A percentile compares a stretch with the other conserved stretches of the same genome.
These are phyloP conservation scores for Hydrolagus colliei DNA, from an alignment of 2,797 vertebrate genomes.

Conservation along the genomic window DNA sequence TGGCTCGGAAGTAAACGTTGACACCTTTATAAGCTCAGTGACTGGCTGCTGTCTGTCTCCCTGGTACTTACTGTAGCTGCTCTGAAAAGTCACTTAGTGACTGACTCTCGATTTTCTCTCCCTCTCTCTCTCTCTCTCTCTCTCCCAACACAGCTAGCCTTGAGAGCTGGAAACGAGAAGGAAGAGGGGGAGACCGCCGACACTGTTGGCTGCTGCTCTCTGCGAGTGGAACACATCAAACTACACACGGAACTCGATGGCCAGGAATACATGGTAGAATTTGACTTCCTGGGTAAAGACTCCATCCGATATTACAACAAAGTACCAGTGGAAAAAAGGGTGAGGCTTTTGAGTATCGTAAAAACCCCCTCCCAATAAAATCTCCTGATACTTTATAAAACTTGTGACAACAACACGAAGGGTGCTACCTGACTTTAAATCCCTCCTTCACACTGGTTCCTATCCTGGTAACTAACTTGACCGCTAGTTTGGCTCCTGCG, in stretches of 20 bases:
- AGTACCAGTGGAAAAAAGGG: slow-evolving; percentile 92
- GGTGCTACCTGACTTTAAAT: no score
- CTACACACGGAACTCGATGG: slow-evolving; percentile 80
- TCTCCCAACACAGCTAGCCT: slow-evolving; percentile 65
- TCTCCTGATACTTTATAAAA: no score
- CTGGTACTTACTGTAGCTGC: no score
- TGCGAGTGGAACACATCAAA: slow-evolving; percentile 89
- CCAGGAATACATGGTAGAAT: slow-evolving; percentile 91
- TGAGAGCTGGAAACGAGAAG: slow-evolving; percentile 92
- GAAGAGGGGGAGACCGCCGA: slow-evolving; percentile 93
- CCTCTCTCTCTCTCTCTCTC: background rate
- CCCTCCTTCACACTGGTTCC: no score
- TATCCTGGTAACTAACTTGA: no score
- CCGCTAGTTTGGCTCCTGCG: background rate
- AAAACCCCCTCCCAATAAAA: no score
- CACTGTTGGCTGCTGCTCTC: slow-evolving; percentile 90
- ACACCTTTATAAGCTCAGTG: no score
- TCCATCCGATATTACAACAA: slow-evolving; percentile 98
- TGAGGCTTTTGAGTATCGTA: slow-evolving; percentile 48
- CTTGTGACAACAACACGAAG: no score
- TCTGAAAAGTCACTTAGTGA: no score
- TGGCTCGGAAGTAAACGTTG: no score
- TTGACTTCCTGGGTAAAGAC: slow-evolving; percentile 92
- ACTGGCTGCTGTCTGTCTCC: no score
- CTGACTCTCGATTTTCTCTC: background rate